Base-by-base conservation (phyloP, 2,888 invertebrate genomes). In the Lasius platythorax region DNA sequence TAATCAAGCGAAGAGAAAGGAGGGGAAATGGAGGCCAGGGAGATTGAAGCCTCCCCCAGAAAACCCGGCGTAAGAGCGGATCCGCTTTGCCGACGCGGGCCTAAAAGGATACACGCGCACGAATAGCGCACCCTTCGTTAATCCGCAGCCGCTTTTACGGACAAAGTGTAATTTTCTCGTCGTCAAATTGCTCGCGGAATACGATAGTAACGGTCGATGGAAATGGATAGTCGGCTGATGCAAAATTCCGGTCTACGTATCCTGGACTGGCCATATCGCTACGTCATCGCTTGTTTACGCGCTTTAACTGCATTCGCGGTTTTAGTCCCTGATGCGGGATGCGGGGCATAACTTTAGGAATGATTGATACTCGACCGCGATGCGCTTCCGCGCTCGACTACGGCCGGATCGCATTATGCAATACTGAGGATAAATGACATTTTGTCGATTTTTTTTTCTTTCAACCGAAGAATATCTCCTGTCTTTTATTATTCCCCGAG, bases 161-260 rank as follows among this genome's bases (percentile, higher is more conserved):
- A 46, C 79, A 33, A 73, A 72, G 73, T 73, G 73, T 79, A 79
- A 79, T 79, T 73, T 79, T 79, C 74, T 33, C 43, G 74, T 58
- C 73, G 78, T 46, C 40, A 70, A 81, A 81, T 74, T 73, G 33
- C 75, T 61, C 70, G 72, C 30, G 68, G 30, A 68, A 43, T 23
- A 58, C 72, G 56, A 78, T 53, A 30, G 68, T n/a, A 56, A 23
- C 33, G 12, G 15, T 23, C 15, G 53, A 37, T 53, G 76, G 37
- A 37, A 53, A 11, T 53, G 40, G 30, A 30, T 37, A 28, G 28
- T 18, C n/a, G 28, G 4, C 40, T 46, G 56, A 53, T 74, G 61
- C 37, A 12, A 81, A 74, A 61, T 63, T 46, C 33, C 43, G 33
- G 3, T 50, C 30, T 15, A 28, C 37, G 46, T n/a, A 23, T 23